Base-by-base conservation (phyloP, 1,140 invertebrate species). In the Drosophila asahinai region DNA sequence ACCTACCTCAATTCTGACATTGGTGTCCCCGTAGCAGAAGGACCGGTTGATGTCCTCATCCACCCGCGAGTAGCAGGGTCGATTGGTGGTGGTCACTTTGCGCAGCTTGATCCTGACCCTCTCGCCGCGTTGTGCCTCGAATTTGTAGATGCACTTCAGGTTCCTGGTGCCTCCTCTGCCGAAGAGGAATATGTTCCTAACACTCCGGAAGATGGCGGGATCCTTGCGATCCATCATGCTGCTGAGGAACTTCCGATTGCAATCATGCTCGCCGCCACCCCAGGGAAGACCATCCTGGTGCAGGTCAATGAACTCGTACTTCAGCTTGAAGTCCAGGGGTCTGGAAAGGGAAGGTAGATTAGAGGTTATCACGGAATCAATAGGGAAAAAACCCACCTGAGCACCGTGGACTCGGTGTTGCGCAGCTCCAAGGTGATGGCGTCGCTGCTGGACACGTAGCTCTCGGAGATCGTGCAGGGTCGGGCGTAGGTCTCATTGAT, bases 271-370 rank as follows among this genome's bases (percentile, higher is more conserved):
- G 1, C 89, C 86, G 14, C 96, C 96, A 17, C 95, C 96, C 91
- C 95, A 96, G 0, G 95, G 94, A 60, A 97, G 95, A 0, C 97
- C 97, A 81, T 97, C 97, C 93, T 97, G 96, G 68, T 97, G 96
- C 3, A 97, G 93, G 92, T 98, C 97, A 9, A 98, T 97, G 77
- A 98, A 98, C 93, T 98, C 97, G 93, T 97, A 98, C n/a, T 97
- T 94, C 0, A 97, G 95, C 80, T 96, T 96, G 87, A 98, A 98
- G 77, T 96, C 95, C 14, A 98, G 95, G 0, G 97, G 96, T 67
- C 81, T 87, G 22, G 3, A 9, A 8, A 17, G 15, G 27, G 8
- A 40, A 66, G 45, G 47, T 14, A 30, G 5, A 25, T 52, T n/a
- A 9, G 38, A 49, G 9, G 5, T 42, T 7, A 64, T 17, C 19